Evolutionary conservation across 2,797 vertebrate species (phyloP).

Genomic region (Scyliorhinus canicula): DNA sequence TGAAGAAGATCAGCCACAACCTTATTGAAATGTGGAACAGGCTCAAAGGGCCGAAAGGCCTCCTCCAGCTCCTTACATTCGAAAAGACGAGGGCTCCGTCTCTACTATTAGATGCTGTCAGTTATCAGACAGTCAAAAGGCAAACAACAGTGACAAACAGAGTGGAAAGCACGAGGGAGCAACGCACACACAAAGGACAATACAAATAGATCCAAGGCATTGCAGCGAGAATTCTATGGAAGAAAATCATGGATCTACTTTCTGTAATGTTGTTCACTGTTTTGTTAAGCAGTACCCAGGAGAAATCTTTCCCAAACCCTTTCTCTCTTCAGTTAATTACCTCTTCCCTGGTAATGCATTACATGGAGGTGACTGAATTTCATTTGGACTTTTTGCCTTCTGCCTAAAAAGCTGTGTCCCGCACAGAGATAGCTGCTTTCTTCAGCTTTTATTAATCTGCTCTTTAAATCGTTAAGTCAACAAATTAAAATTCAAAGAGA

Average conservation of each 20-base stretch:
- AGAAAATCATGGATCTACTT: not conserved
- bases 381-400: not conserved
- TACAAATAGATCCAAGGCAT: not conserved
- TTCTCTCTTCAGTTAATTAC: not conserved
- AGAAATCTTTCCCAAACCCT: not conserved
- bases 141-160: not conserved
- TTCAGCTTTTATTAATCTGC: not conserved
- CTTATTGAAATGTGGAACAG: too few relatives aligned
- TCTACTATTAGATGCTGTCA: not conserved
- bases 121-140: not conserved
- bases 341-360: not conserved
- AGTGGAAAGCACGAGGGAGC: not conserved
- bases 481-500: not conserved
- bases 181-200: not conserved
- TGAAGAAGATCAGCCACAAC: not conserved
- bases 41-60: too few relatives aligned
- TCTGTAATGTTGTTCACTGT: not conserved
- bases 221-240: not conserved
- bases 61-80: too few relatives aligned
- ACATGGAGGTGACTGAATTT: not conserved
- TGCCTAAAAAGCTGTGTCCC: not conserved
- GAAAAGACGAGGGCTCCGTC: not conserved
- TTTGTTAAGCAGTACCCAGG: not conserved
- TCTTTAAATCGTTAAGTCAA: not conserved
- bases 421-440: not conserved